Percentiles rank a stretch among this genome's conserved stretches.
phyloP scores from a whole-genome alignment of 2,888 invertebrate genomes.

The Amiota minor region DNA sequence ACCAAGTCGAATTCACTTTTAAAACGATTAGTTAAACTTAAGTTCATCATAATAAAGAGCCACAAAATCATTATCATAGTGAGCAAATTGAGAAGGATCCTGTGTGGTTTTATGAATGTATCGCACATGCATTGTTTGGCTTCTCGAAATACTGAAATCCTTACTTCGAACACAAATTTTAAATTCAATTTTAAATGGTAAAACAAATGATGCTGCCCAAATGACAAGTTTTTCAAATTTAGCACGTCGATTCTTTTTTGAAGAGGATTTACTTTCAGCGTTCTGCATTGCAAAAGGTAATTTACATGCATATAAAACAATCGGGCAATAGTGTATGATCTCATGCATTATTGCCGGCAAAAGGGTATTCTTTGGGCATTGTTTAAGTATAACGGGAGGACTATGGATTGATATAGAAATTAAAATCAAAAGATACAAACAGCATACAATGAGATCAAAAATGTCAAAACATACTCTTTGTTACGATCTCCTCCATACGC shows the following conservation, averaged over 20 bases:
- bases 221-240: background rate
- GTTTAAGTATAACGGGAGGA: background rate
- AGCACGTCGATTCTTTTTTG: background rate
- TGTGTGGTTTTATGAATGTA: slow-evolving; percentile 10
- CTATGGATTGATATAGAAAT: background rate
- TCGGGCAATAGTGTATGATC: background rate
- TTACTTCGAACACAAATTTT: background rate
- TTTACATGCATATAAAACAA: slow-evolving; percentile 1
- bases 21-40: background rate
- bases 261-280: background rate
- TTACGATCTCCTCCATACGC: too few species aligned
- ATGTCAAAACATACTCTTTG: too few species aligned
- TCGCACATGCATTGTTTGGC: background rate
- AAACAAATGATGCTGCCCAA: background rate
- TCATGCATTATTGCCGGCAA: background rate
- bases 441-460: too few species aligned
- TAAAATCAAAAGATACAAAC: too few species aligned
- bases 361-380: background rate
- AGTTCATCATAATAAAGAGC: background rate
- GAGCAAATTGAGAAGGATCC: slow-evolving; percentile 8
- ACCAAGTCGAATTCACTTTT: background rate
- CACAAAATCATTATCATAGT: slow-evolving; percentile 2
- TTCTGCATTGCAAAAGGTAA: background rate
- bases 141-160: background rate
- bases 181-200: background rate